Evolutionary conservation across 1,140 invertebrate species (phyloP).

Genomic region (Vanessa tameamea): DNA sequence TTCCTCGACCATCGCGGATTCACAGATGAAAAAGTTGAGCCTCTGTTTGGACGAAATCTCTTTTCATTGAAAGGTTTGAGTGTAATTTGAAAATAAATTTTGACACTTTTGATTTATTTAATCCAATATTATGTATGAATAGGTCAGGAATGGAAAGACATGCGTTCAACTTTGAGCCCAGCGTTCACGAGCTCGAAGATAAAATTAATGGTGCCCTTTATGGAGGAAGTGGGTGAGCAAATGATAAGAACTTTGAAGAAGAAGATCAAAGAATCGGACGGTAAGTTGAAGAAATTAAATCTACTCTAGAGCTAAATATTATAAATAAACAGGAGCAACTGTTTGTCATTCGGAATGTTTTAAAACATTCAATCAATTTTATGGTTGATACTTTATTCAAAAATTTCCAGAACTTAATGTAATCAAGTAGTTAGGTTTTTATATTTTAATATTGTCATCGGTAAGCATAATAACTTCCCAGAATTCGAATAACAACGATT

Average conservation of each 20-base stretch:
- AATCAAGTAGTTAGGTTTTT: too few species aligned
- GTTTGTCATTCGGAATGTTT: too few species aligned
- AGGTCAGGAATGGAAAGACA: conserved; percentile 81
- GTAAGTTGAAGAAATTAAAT: conserved; percentile 16
- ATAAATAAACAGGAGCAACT: too few species aligned
- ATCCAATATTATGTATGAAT: neutral
- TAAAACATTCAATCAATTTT: too few species aligned
- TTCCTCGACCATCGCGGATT: conserved; percentile 82
- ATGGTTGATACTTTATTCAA: too few species aligned
- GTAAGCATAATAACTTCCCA: too few species aligned
- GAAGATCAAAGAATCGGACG: conserved; percentile 24
- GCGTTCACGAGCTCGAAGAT: conserved; percentile 82
- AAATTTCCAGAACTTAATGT: too few species aligned
- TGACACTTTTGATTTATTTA: neutral
- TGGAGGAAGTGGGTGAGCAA: conserved; percentile 48
- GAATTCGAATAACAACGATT: too few species aligned
- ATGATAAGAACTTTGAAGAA: conserved; percentile 46
- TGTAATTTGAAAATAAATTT: neutral
- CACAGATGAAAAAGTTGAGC: conserved; percentile 70
- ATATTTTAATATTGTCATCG: too few species aligned
- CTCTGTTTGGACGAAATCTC: conserved; percentile 80
- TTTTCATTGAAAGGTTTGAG: conserved; percentile 79
- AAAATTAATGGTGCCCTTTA: conserved; percentile 55
- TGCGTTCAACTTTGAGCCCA: conserved; percentile 80
- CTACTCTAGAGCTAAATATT: too few species aligned